These are phyloP conservation scores for Brachylomia viminalis DNA, from an alignment of 2,888 invertebrate species.

Conservation along the genomic window DNA sequence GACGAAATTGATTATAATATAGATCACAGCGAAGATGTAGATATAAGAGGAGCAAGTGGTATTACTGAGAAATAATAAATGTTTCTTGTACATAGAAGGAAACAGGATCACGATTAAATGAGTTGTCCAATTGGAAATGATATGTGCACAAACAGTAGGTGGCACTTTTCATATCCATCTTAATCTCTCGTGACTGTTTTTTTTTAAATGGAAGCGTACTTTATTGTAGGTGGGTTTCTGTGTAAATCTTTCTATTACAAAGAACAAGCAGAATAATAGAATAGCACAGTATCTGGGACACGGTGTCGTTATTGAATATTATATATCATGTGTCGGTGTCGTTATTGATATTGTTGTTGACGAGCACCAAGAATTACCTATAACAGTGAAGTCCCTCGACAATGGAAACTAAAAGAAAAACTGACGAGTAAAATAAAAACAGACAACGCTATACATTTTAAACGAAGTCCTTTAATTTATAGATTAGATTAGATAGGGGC, in stretches of 20 bases:
- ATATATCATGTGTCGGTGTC: no score
- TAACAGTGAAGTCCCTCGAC: neutral
- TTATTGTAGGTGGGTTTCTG: neutral
- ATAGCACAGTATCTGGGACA: neutral
- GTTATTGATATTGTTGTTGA: neutral
- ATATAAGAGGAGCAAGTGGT: neutral
- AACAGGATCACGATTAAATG: slow-evolving; percentile 15
- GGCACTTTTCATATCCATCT: neutral
- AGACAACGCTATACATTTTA: neutral
- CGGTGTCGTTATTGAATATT: neutral
- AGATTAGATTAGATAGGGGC: neutral
- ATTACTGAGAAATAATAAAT: slow-evolving; percentile 6
- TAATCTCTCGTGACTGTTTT: neutral
- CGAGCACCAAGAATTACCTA: neutral
- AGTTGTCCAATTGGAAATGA: neutral
- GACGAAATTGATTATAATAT: slow-evolving; percentile 22
- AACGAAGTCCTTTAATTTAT: neutral
- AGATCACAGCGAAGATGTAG: slow-evolving; percentile 10
- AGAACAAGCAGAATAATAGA: neutral
- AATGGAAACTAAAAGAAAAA: neutral
- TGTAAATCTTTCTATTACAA: neutral
- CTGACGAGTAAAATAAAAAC: slow-evolving; percentile 2
- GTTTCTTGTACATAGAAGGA: slow-evolving; percentile 10
- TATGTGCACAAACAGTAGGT: neutral
- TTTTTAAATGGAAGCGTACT: neutral